phyloP scores from a whole-genome alignment of 1,140 invertebrate genomes.

The Propsilocerus akamusi region DNA sequence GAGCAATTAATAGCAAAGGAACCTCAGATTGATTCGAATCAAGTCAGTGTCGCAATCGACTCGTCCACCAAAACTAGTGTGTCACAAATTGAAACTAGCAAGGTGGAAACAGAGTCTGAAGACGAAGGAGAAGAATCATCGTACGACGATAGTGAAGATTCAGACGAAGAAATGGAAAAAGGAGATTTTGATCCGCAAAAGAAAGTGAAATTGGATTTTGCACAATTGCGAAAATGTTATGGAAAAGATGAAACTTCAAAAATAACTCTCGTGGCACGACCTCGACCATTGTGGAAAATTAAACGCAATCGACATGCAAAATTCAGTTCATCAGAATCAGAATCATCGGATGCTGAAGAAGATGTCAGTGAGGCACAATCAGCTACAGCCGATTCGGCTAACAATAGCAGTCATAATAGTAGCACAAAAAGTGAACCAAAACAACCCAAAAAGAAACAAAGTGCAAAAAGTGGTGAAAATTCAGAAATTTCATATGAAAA shows the following conservation, averaged over 20 bases:
- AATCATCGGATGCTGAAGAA: conserved; percentile 9
- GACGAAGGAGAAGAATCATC: not conserved
- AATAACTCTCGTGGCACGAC: conserved; percentile 32
- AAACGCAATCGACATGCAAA: conserved; percentile 21
- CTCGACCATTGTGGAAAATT: conserved; percentile 32
- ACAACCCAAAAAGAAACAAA: no score
- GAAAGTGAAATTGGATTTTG: conserved; percentile 17
- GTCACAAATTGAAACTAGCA: no score
- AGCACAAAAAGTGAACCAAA: conserved; percentile 5
- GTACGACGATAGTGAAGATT: not conserved
- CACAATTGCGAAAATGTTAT: conserved; percentile 19
- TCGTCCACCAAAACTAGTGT: no score
- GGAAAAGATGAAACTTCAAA: conserved; percentile 32
- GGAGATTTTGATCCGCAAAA: conserved; percentile 16
- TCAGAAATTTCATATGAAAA: not conserved
- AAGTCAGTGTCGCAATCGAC: not conserved
- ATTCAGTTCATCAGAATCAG: conserved; percentile 7
- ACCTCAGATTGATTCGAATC: not conserved
- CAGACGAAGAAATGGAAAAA: conserved; percentile 14
- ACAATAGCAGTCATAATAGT: conserved; percentile 7
- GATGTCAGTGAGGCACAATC: conserved; percentile 19
- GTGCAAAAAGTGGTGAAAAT: not conserved
- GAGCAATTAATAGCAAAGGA: not conserved
- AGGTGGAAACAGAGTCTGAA: not conserved
- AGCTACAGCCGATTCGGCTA: conserved; percentile 13